Conservation (phyloP, 1,140 invertebrate species). For the Trialeurodes vaporariorum region DNA sequence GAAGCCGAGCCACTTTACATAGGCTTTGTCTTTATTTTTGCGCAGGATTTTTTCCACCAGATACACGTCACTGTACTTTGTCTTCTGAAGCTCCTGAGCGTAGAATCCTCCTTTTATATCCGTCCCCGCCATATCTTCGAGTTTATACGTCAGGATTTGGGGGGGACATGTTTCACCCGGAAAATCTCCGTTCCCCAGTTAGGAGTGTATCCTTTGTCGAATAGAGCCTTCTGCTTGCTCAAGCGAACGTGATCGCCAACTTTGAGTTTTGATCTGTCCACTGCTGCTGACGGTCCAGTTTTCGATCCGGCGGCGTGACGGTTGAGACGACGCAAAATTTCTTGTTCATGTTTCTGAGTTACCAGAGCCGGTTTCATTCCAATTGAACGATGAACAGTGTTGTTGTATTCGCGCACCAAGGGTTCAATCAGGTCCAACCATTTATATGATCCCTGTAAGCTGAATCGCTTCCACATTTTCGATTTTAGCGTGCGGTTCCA, state of each 20-base stretch:
- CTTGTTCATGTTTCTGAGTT: slow-evolving; percentile 19
- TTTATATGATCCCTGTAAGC: slow-evolving; percentile 25
- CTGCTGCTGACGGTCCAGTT: too few species aligned
- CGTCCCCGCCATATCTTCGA: slow-evolving; percentile 15
- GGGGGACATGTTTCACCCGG: slow-evolving; percentile 14
- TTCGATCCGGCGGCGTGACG: too few species aligned
- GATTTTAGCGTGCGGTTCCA: slow-evolving; percentile 37
- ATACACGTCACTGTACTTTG: too few species aligned
- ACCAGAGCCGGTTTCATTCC: slow-evolving; percentile 32
- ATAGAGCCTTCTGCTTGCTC: slow-evolving; percentile 21
- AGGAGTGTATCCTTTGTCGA: slow-evolving; percentile 19
- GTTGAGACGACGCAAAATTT: too few species aligned
- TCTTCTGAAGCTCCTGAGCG: too few species aligned
- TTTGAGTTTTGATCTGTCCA: too few species aligned
- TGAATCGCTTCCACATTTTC: too few species aligned
- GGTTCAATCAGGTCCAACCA: slow-evolving; percentile 22
- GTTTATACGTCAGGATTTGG: slow-evolving; percentile 14
- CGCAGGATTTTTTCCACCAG: too few species aligned
- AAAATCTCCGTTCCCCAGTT: slow-evolving; percentile 19
- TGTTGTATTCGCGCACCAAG: slow-evolving; percentile 35
- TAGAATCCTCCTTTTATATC: slow-evolving; percentile 27
- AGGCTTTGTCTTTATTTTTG: too few species aligned
- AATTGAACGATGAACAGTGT: slow-evolving; percentile 34
- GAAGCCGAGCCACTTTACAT: too few species aligned
- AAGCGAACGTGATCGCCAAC: slow-evolving; percentile 19